Percentiles rank a stretch among this genome's conserved stretches.
phyloP scores from a whole-genome alignment of 1,140 invertebrate species.

The Parapsyche elsis region DNA sequence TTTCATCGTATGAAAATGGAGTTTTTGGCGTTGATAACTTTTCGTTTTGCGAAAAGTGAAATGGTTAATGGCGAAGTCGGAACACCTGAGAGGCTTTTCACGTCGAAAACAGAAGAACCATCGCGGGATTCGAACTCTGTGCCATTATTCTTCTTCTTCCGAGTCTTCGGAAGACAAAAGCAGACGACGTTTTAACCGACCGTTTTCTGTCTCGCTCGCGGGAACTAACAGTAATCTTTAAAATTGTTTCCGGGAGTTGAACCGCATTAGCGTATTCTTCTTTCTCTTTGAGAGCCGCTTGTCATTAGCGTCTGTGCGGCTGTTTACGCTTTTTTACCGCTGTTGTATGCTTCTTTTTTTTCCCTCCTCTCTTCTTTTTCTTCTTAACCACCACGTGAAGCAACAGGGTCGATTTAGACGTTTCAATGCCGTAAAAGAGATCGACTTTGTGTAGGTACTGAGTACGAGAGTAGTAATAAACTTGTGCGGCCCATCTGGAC shows the following conservation, averaged over 20 bases:
- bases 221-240: slow-evolving; percentile 25
- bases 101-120: neutral
- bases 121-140: neutral
- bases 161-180: slow-evolving; percentile 12
- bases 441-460: neutral
- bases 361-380: neutral
- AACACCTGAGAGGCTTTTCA: slow-evolving; percentile 25
- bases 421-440: neutral
- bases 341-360: neutral
- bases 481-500: too few relatives aligned
- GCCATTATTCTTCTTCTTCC: slow-evolving; percentile 1
- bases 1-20: too few relatives aligned
- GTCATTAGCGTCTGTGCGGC: slow-evolving; percentile 26
- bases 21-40: too few relatives aligned
- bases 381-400: neutral
- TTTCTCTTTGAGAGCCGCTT: neutral
- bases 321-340: neutral
- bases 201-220: slow-evolving; percentile 1
- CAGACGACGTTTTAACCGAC: slow-evolving; percentile 2
- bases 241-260: slow-evolving; percentile 42
- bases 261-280: slow-evolving; percentile 42
- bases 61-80: neutral
- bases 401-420: neutral
- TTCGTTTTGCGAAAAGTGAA: neutral
- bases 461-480: neutral